Base-by-base conservation (phyloP, 2,113 vertebrate species). In the Hydropotes inermis region DNA sequence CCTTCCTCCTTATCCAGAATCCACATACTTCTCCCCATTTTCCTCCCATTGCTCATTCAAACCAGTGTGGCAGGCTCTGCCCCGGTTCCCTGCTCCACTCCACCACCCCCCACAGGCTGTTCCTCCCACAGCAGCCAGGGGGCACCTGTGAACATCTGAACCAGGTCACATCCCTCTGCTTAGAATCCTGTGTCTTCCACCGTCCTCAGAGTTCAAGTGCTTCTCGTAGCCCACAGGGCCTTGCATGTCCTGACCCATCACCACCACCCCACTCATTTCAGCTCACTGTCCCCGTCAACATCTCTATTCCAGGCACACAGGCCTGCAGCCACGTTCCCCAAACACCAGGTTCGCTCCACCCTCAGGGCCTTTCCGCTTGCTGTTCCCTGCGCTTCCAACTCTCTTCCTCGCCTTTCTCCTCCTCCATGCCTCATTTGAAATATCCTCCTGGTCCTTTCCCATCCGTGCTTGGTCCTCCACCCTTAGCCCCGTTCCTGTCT, bases 211-310 rank as follows among this genome's bases (percentile, higher is more conserved):
- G 28, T 43, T 45, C 19, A 89, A 23, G 10, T 78, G 27, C 33
- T 76, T 54, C 50, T 30, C 9, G 11, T 1, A 12, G 79, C 36
- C 47, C 45, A 19, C 17, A 9, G 81, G 33, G 28, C 28, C 54
- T 28, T 54, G 25, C 50, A 17, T 3, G 3, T 39, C 17, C n/a
- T 55, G 12, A 36, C n/a, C 28, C 43, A 28, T n/a, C 50, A 13
- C 8, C 16, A 10, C 39, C n/a, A 50, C 6, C 23, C 6, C 3
- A 6, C 15, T 78, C 60, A 27, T 30, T 55, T 78, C 28, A 43
- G 27, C 30, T 54, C 4, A 23, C 11, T 25, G 33, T 3, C 7
- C 10, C 67, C n/a, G 19, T 21, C 3, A 0, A 21, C 1, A 1
- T 5, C 50, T 54, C 39, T 89, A 15, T 27, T 74, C 52, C 91